phyloP scores from a whole-genome alignment of 2,888 invertebrate genomes.

The Augiades crinisus region DNA sequence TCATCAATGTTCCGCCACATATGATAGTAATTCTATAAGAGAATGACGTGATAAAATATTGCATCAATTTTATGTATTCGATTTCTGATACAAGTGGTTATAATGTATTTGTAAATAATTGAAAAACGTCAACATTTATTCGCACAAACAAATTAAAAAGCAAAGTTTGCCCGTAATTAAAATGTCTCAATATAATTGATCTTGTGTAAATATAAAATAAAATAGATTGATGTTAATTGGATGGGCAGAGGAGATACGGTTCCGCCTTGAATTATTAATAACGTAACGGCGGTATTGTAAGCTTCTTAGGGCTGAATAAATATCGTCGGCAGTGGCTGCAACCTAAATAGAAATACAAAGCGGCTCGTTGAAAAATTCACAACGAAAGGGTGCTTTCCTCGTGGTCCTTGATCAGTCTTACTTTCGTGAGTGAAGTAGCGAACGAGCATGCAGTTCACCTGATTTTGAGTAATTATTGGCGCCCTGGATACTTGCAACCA shows the following conservation, averaged over 20 bases:
- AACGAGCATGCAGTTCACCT: too few species aligned
- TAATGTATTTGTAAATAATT: too few species aligned
- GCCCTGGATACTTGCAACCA: too few species aligned
- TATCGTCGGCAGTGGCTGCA: conserved; percentile 36
- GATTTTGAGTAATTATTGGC: too few species aligned
- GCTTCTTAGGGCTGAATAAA: conserved; percentile 73
- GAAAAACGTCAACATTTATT: not conserved
- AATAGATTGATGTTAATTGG: conserved; percentile 57
- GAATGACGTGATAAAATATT: too few species aligned
- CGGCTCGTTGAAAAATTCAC: conserved; percentile 1
- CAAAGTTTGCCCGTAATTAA: conserved; percentile 1
- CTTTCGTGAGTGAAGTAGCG: too few species aligned
- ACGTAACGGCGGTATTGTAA: conserved; percentile 68
- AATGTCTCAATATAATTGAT: conserved; percentile 7
- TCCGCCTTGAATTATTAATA: conserved; percentile 72
- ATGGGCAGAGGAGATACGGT: conserved; percentile 63
- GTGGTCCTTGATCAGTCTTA: not conserved
- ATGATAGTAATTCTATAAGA: too few species aligned
- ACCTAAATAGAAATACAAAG: conserved; percentile 30
- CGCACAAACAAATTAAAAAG: not conserved
- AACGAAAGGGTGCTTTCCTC: not conserved
- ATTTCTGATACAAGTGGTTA: too few species aligned
- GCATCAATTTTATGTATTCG: too few species aligned
- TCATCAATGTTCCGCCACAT: too few species aligned
- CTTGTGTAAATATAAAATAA: conserved; percentile 38